A percentile compares a stretch with the other conserved stretches of the same genome.
Evolutionary conservation across 1,140 invertebrate genomes (phyloP).

Genomic region (Cecropterus lyciades): DNA sequence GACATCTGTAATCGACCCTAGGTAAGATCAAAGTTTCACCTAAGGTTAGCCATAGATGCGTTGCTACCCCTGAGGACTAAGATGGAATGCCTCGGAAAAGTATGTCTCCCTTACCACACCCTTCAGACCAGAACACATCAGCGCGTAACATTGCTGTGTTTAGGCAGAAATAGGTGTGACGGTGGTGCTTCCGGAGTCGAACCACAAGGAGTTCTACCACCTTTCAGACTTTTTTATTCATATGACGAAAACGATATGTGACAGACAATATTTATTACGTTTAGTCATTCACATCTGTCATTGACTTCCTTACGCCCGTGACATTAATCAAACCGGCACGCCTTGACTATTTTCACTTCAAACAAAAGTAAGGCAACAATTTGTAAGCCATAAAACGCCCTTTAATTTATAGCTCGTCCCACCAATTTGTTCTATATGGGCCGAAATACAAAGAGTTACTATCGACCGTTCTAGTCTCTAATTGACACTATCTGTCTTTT

Average conservation of each 20-base stretch:
- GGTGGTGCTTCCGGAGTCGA: no score
- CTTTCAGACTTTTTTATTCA: no score
- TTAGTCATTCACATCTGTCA: neutral
- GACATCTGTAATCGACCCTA: no score
- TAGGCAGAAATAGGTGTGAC: no score
- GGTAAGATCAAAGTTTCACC: no score
- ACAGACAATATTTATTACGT: neutral
- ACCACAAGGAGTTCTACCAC: no score
- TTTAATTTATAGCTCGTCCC: constrained; percentile 46
- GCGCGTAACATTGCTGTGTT: no score
- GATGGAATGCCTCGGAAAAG: no score
- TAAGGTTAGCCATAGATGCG: no score
- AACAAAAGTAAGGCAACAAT: constrained; percentile 47
- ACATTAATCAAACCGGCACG: constrained; percentile 4
- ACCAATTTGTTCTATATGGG: constrained; percentile 49
- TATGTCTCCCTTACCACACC: no score
- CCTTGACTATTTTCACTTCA: constrained; percentile 16
- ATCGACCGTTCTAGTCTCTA: constrained; percentile 46
- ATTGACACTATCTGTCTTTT: constrained; percentile 67
- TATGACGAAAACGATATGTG: neutral
- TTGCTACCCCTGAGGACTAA: no score
- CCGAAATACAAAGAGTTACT: constrained; percentile 46
- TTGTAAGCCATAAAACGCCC: constrained; percentile 53
- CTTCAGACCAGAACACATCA: no score
- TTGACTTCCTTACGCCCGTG: neutral